A percentile compares a stretch with the other conserved stretches of the same genome.
phyloP scores from a whole-genome alignment of 2,113 vertebrate species.

The Garra rufa region DNA sequence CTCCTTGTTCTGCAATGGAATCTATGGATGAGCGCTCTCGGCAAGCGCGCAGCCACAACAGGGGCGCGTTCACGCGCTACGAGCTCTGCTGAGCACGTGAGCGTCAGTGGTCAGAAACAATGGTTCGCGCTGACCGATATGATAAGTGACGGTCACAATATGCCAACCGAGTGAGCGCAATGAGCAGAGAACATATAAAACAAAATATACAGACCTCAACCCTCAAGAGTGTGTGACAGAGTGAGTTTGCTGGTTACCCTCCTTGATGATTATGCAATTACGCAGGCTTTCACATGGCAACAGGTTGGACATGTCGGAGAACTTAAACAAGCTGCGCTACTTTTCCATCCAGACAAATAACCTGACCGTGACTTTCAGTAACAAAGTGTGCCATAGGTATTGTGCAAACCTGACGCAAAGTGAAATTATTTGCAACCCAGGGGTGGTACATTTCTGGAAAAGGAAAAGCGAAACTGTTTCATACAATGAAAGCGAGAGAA shows the following conservation, averaged over 20 bases:
- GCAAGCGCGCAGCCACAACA: slow-evolving; percentile 50
- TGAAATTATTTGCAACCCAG: neutral
- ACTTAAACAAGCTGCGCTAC: slow-evolving; percentile 11
- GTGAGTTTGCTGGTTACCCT: slow-evolving; percentile 20
- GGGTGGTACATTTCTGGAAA: slow-evolving; percentile 26
- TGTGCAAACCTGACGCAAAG: neutral
- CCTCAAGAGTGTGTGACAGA: slow-evolving; percentile 15
- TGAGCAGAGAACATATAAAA: slow-evolving; percentile 70
- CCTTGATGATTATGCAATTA: slow-evolving; percentile 33
- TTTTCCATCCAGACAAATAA: slow-evolving; percentile 23
- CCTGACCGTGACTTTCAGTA: neutral
- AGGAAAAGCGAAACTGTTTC: slow-evolving; percentile 22
- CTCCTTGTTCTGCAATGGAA: slow-evolving; percentile 42
- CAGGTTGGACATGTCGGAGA: slow-evolving; percentile 28
- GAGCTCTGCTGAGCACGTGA: slow-evolving; percentile 66
- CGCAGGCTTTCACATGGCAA: slow-evolving; percentile 32
- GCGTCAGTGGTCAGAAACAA: slow-evolving; percentile 73
- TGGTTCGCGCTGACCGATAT: slow-evolving; percentile 68
- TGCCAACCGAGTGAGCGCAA: slow-evolving; percentile 67
- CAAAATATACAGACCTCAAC: slow-evolving; percentile 17
- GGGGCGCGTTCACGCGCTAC: slow-evolving; percentile 28
- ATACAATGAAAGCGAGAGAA: neutral
- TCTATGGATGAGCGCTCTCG: slow-evolving; percentile 53
- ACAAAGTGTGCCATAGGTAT: neutral
- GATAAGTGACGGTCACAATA: slow-evolving; percentile 76